Evolutionary conservation across 2,888 invertebrate genomes (phyloP), one percentile per base, ranked within the genome.

Genomic region (Celastrina argiolus): DNA sequence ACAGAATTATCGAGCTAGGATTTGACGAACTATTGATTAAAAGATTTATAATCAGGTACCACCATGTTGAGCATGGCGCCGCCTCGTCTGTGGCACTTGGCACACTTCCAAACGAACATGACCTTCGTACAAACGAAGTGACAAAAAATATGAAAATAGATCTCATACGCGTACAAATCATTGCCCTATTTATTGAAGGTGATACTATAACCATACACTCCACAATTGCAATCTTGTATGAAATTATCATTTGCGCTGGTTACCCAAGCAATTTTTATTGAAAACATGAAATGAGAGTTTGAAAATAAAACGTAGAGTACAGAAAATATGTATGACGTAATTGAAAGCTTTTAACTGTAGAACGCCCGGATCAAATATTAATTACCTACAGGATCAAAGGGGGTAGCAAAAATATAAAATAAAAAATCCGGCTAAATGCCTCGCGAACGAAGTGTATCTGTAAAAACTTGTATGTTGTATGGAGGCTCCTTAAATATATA

Each of bases 71-170:
- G 56, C 56, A 10, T 39, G 61, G 61, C 61, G 61, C 61, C 61
- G 36, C 36, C 12, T 18, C 36, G 61, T 61, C 61, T 61, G 61
- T 39, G 22, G 61, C 36, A 39, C 22, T 61, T 61, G 61, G 61
- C 61, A 36, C 8, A 18, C 18, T 2, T 36, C 61, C 61, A 61
- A 59, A 36, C 16, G 26, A 5, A 7, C 61, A 18, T 61, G 61
- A 61, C 61, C 61, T 61, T 61, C 34, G 59, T 22, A 39, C 61
- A 61, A 39, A 36, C 22, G 39, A 39, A 61, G 36, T 18, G 61
- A 61, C 61, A 61, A 61, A 61, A 59, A 39, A 61, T 39, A 61
- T 61, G 14, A 39, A 61, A 61, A 61, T 61, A 61, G 61, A 61
- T 61, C 61, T 61, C 61, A 22, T 39, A 39, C 61, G 61, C 59